phyloP scores from a whole-genome alignment of 2,113 vertebrate species.

The Oreochromis aureus region DNA sequence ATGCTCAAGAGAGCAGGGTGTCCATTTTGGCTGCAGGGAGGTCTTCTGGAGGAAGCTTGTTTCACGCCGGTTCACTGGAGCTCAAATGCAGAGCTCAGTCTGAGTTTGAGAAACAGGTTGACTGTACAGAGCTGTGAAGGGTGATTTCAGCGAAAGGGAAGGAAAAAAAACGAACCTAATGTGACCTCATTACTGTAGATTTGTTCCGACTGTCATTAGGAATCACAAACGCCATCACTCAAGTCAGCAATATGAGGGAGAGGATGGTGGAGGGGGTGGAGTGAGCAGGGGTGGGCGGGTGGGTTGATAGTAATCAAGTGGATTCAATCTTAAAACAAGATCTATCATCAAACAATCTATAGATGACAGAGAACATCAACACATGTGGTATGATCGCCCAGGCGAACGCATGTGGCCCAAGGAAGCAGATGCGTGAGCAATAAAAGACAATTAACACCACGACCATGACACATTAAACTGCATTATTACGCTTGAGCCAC shows the following conservation, averaged over 20 bases:
- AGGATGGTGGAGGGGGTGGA: conserved; percentile 56
- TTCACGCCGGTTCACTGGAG: conserved; percentile 23
- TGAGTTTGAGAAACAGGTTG: conserved; percentile 22
- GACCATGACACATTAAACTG: background rate
- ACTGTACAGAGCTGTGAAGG: conserved; percentile 61
- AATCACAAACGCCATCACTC: conserved; percentile 87
- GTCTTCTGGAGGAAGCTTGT: conserved; percentile 12
- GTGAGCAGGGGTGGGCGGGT: background rate
- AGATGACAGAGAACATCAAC: background rate
- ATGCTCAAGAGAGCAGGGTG: conserved; percentile 7
- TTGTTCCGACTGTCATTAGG: conserved; percentile 93
- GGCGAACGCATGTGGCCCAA: background rate
- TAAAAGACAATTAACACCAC: background rate
- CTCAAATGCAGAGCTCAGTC: background rate
- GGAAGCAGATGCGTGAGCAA: background rate
- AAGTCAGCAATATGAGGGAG: conserved; percentile 70
- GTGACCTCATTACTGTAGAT: conserved; percentile 90
- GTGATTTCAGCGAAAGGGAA: conserved; percentile 54
- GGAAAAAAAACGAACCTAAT: conserved; percentile 61
- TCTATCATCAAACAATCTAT: conserved; percentile 11
- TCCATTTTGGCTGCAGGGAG: conserved; percentile 35
- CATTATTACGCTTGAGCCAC: background rate
- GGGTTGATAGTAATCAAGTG: conserved; percentile 26
- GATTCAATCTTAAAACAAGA: conserved; percentile 39
- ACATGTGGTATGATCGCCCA: background rate